A percentile compares a stretch with the other conserved stretches of the same genome.
These are phyloP conservation scores for Vanessa tameamea DNA, from an alignment of 1,140 invertebrate species.

Conservation along the genomic window DNA sequence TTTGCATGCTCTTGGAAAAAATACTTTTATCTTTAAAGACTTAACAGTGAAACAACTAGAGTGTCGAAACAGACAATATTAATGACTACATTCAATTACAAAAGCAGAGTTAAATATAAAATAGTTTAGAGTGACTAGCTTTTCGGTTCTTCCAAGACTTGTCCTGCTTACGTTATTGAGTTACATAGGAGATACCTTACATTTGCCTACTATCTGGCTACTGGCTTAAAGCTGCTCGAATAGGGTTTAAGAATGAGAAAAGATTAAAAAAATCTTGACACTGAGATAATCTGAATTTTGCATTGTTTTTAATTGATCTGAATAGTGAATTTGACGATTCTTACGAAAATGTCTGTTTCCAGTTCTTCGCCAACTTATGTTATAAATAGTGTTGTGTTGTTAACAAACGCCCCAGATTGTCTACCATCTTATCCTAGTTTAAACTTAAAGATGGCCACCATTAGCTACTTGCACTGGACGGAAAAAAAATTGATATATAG, in stretches of 20 bases:
- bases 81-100: slow-evolving; percentile 9
- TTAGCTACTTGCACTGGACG: background rate
- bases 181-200: too few relatives aligned
- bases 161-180: too few relatives aligned
- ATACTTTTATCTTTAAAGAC: slow-evolving; percentile 1
- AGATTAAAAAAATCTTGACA: too few relatives aligned
- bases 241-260: too few relatives aligned
- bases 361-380: background rate
- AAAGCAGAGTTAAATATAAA: background rate
- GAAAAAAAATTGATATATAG: slow-evolving; percentile 7
- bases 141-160: background rate
- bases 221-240: too few relatives aligned
- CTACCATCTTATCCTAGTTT: background rate
- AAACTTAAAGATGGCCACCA: background rate
- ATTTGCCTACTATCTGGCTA: too few relatives aligned
- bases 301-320: too few relatives aligned
- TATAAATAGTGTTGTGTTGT: background rate
- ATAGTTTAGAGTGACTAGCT: background rate
- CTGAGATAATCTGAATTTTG: too few relatives aligned
- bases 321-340: too few relatives aligned
- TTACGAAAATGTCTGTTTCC: background rate
- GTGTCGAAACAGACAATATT: slow-evolving; percentile 3
- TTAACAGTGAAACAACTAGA: background rate
- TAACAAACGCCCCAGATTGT: too few relatives aligned
- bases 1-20: background rate